These are phyloP conservation scores for Seriola dumerili DNA, from an alignment of 2,113 vertebrate genomes.

Conservation along the genomic window DNA sequence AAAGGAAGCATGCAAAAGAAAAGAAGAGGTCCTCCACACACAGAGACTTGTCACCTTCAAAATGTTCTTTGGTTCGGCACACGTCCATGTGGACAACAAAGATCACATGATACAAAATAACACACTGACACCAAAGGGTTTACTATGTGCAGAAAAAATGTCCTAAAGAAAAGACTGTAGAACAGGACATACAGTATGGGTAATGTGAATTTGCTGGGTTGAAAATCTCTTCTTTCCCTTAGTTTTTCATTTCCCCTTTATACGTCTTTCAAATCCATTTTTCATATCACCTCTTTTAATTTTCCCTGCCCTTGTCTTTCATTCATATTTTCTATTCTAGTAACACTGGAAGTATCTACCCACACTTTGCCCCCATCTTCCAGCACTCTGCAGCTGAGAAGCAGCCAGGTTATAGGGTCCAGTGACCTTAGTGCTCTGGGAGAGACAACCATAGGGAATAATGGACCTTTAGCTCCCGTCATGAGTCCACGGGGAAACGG, in stretches of 20 bases:
- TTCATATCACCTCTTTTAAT: neutral
- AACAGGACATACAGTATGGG: neutral
- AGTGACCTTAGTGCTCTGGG: neutral
- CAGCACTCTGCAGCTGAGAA: neutral
- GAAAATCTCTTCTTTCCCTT: neutral
- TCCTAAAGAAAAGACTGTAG: neutral
- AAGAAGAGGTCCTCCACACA: neutral
- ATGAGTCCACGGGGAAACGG: neutral
- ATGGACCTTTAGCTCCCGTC: conserved; percentile 22
- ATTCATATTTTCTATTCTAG: neutral
- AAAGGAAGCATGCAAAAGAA: neutral
- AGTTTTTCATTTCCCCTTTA: neutral
- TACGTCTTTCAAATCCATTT: neutral
- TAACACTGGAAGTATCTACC: neutral
- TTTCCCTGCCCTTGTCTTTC: neutral
- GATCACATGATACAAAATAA: neutral
- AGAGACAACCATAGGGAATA: conserved; percentile 4
- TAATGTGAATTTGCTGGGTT: neutral
- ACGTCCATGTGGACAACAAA: neutral
- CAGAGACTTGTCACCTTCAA: neutral
- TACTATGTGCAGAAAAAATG: neutral
- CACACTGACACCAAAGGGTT: neutral
- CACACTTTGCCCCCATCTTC: neutral
- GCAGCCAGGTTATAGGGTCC: neutral
- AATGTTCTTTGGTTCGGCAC: neutral